phyloP scores from a whole-genome alignment of 2,797 vertebrate genomes.

The Borostomias antarcticus region DNA sequence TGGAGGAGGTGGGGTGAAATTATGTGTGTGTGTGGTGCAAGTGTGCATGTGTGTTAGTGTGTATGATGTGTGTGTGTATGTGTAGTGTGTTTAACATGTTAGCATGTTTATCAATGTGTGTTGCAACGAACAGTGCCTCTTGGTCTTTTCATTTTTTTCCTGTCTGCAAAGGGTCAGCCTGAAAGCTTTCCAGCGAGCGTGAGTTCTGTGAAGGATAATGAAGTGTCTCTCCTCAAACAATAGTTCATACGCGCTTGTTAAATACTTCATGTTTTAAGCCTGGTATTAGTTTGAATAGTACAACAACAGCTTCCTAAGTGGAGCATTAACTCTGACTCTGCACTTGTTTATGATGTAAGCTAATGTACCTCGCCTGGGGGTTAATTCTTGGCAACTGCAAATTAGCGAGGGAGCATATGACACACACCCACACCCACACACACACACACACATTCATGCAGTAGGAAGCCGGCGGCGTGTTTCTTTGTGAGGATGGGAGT shows the following conservation, averaged over 20 bases:
- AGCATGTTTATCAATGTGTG: too few species aligned
- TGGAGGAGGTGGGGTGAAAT: too few species aligned
- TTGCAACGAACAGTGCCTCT: too few species aligned
- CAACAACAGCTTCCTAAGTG: slow-evolving; percentile 8
- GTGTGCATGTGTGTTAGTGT: too few species aligned
- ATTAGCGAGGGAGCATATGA: slow-evolving; percentile 36
- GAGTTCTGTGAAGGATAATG: background rate
- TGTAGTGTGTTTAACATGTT: too few species aligned
- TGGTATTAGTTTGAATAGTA: background rate
- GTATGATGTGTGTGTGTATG: too few species aligned
- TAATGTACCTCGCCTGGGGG: slow-evolving; percentile 38
- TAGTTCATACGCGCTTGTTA: background rate
- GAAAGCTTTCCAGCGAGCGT: background rate
- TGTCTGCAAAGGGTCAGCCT: too few species aligned
- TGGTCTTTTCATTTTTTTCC: too few species aligned
- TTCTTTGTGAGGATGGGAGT: background rate
- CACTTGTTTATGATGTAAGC: slow-evolving; percentile 45
- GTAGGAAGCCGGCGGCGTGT: background rate
- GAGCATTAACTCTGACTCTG: slow-evolving; percentile 34
- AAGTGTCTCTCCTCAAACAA: background rate
- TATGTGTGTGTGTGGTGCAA: too few species aligned
- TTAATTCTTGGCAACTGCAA: slow-evolving; percentile 36
- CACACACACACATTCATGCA: background rate
- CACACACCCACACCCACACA: background rate
- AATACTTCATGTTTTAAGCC: background rate